A percentile compares a stretch with the other conserved stretches of the same genome.
Evolutionary conservation across 64 coral and sea anemone genomes (phyloP).

Genomic region (Actinia equina): DNA sequence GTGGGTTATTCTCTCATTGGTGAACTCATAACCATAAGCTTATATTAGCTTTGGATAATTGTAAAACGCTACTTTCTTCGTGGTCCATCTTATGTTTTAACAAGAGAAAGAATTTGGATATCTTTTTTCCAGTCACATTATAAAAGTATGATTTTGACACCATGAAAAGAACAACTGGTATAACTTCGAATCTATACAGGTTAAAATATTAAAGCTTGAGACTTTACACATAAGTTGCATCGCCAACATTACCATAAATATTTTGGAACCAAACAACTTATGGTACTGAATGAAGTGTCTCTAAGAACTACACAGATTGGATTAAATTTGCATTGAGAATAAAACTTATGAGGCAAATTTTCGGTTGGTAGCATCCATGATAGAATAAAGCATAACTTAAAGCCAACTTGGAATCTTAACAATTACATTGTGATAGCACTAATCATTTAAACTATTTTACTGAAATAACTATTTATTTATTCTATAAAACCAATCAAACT

Average conservation of each 20-base stretch:
- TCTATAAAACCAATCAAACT: not conserved
- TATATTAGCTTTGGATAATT: no score
- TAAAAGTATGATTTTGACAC: conserved; percentile 7
- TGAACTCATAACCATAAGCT: no score
- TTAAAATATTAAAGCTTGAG: not conserved
- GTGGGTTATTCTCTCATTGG: not conserved
- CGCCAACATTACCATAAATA: not conserved
- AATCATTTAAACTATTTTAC: not conserved
- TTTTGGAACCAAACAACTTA: not conserved
- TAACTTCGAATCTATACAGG: not conserved
- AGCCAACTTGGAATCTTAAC: not conserved
- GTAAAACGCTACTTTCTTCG: not conserved
- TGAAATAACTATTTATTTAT: not conserved
- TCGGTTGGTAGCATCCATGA: not conserved
- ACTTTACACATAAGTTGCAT: no score
- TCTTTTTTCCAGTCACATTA: conserved; percentile 3
- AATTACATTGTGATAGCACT: not conserved
- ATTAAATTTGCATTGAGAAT: not conserved
- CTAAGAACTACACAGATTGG: not conserved
- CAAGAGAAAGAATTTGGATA: not conserved
- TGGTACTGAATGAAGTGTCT: no score
- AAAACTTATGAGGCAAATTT: not conserved
- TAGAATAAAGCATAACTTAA: not conserved
- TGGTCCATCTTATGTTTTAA: not conserved
- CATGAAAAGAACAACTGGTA: conserved; percentile 2